phyloP scores from a whole-genome alignment of 53 echinoderm and acorn worm genomes.

The Antedon mediterranea region DNA sequence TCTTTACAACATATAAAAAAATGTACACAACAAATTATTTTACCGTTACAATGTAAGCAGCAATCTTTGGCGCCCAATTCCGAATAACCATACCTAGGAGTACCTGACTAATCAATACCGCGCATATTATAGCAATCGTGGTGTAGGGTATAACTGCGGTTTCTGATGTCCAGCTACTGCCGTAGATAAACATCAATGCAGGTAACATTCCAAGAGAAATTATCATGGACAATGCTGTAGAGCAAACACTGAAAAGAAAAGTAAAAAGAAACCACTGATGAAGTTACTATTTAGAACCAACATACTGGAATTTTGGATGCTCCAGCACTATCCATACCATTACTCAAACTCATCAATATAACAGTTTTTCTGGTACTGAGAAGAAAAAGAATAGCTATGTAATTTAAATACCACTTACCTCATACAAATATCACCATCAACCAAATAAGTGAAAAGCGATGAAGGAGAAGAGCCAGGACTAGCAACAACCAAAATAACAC shows the following conservation, averaged over 20 bases:
- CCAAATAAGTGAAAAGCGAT: constrained; percentile 18
- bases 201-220: constrained; percentile 53
- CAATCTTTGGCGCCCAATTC: constrained; percentile 11
- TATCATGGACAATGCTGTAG: constrained; percentile 37
- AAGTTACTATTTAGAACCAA: too few species aligned
- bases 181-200: constrained; percentile 28
- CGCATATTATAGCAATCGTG: constrained; percentile 18
- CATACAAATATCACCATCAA: constrained; percentile 23
- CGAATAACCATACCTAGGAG: constrained; percentile 39
- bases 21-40: too few species aligned
- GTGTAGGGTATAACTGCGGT: constrained; percentile 23
- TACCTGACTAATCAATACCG: constrained; percentile 29
- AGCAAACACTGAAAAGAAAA: constrained; percentile 19
- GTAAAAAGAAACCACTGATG: not conserved
- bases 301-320: too few species aligned
- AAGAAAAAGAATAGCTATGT: too few species aligned
- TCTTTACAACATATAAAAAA: not conserved
- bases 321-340: too few species aligned
- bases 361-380: too few species aligned
- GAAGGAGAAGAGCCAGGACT: constrained; percentile 21
- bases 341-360: too few species aligned
- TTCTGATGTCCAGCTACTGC: constrained; percentile 21
- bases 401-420: constrained; percentile 8
- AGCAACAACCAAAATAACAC: constrained; percentile 1
- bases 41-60: constrained; percentile 32